phyloP scores from a whole-genome alignment of 2,888 invertebrate species.

The Pocota personata region DNA sequence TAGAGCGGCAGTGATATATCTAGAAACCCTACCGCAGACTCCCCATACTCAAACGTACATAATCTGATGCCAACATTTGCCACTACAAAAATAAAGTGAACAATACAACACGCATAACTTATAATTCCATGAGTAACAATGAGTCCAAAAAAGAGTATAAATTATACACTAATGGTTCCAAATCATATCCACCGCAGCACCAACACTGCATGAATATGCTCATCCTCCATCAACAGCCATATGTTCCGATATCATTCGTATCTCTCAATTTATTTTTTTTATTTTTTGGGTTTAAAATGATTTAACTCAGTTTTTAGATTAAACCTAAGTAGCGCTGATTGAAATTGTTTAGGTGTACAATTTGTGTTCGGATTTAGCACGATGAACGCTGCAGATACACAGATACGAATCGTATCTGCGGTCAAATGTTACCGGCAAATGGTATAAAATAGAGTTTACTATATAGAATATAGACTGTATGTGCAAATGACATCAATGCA shows the following conservation, averaged over 20 bases:
- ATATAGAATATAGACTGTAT: not conserved
- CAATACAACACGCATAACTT: conserved; percentile 10
- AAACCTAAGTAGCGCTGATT: conserved; percentile 46
- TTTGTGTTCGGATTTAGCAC: conserved; percentile 58
- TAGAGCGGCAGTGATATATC: not conserved
- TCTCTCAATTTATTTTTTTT: conserved; percentile 17
- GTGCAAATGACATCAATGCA: conserved; percentile 65
- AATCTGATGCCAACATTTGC: conserved; percentile 23
- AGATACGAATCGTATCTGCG: conserved; percentile 57
- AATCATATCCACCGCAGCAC: not conserved
- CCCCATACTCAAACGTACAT: not conserved
- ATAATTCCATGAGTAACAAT: conserved; percentile 20
- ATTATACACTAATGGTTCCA: conserved; percentile 38
- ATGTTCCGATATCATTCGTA: conserved; percentile 21
- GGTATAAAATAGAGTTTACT: conserved; percentile 1
- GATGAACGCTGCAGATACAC: conserved; percentile 21
- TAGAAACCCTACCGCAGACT: conserved; percentile 10
- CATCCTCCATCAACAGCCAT: conserved; percentile 9
- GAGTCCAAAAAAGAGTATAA: conserved; percentile 5
- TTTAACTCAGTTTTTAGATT: conserved; percentile 43
- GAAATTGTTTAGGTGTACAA: conserved; percentile 55
- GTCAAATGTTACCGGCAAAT: conserved; percentile 64
- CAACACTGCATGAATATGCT: not conserved
- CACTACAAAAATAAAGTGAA: not conserved
- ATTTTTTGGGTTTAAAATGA: conserved; percentile 49